phyloP scores from a whole-genome alignment of 2,888 invertebrate genomes.

The Amphipoea oculea region DNA sequence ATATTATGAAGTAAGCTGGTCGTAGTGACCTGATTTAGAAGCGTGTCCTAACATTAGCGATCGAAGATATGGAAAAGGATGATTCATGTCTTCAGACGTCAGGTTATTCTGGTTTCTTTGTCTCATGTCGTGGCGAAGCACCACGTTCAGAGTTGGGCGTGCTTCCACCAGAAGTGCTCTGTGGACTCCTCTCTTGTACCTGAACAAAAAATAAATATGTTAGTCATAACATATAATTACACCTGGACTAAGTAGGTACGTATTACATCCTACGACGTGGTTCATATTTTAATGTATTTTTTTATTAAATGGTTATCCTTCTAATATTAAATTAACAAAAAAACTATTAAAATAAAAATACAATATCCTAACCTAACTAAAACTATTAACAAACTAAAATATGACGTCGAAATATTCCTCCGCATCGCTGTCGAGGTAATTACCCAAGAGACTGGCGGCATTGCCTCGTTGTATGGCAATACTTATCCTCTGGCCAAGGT shows the following conservation, averaged over 20 bases:
- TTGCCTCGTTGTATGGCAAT: neutral
- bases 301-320: neutral
- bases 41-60: constrained; percentile 19
- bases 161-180: constrained; percentile 85
- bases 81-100: constrained; percentile 15
- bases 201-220: constrained; percentile 66
- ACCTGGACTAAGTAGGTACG: neutral
- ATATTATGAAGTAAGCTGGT: constrained; percentile 34
- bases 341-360: neutral
- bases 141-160: constrained; percentile 85
- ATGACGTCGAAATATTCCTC: neutral
- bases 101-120: constrained; percentile 32
- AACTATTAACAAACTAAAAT: neutral
- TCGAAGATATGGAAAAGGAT: constrained; percentile 18
- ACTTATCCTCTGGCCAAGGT: neutral
- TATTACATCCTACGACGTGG: neutral
- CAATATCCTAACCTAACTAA: neutral
- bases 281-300: neutral
- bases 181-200: constrained; percentile 87
- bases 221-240: constrained; percentile 15
- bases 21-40: constrained; percentile 28
- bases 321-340: neutral
- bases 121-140: constrained; percentile 76
- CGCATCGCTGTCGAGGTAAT: neutral
- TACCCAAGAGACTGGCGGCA: neutral